Evolutionary conservation across 1,140 invertebrate species (phyloP).

Genomic region (Neomicropteryx cornuta): DNA sequence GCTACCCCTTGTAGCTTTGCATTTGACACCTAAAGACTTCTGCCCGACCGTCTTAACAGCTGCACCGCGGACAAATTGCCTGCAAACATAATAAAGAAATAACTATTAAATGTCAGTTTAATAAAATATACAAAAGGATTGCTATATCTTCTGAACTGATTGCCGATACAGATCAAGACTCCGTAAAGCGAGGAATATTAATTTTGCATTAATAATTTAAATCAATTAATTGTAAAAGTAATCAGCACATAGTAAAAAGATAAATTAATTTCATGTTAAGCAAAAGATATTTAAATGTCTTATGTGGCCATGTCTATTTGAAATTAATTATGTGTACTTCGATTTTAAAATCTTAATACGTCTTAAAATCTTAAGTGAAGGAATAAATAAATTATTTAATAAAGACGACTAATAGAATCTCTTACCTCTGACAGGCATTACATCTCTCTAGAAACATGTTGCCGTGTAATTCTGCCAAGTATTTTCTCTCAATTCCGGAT

Average conservation of each 20-base stretch:
- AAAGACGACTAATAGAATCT: slow-evolving; percentile 7
- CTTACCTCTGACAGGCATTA: slow-evolving; percentile 75
- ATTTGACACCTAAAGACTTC: slow-evolving; percentile 71
- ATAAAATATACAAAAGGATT: too few species aligned
- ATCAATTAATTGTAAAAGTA: too few species aligned
- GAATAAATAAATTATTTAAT: slow-evolving; percentile 3
- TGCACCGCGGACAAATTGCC: slow-evolving; percentile 70
- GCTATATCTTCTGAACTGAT: slow-evolving; percentile 5
- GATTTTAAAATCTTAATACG: too few species aligned
- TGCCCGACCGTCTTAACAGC: slow-evolving; percentile 85
- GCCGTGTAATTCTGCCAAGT: slow-evolving; percentile 91
- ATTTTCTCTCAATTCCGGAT: slow-evolving; percentile 69
- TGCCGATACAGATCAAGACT: neutral
- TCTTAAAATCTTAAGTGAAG: slow-evolving; percentile 5
- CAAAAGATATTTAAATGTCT: too few species aligned
- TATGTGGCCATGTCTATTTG: too few species aligned
- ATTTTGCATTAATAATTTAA: too few species aligned
- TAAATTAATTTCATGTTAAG: too few species aligned
- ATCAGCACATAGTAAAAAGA: too few species aligned
- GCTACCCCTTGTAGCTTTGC: slow-evolving; percentile 46
- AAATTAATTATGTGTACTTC: too few species aligned
- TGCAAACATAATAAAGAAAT: slow-evolving; percentile 39
- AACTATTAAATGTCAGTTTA: slow-evolving; percentile 4
- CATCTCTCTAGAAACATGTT: slow-evolving; percentile 98
- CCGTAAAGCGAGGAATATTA: too few species aligned